Percentiles rank a stretch among this genome's conserved stretches.
Evolutionary conservation across 2,888 invertebrate genomes (phyloP).

Genomic region (Arge pagana): DNA sequence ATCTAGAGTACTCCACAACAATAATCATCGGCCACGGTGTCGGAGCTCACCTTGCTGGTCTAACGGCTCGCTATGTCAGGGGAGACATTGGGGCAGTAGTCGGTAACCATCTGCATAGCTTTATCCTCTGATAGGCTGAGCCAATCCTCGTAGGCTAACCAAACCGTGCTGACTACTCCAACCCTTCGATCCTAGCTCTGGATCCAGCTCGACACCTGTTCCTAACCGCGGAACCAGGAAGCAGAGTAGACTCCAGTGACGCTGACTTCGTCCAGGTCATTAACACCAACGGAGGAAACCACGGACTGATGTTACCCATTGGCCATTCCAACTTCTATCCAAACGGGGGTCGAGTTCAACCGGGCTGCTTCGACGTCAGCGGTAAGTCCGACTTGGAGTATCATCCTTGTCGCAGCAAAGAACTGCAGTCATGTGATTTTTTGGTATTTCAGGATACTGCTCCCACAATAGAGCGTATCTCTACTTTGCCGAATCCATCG

Average conservation of each 20-base stretch:
- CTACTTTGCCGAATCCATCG: conserved; percentile 52
- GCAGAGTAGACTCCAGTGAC: conserved; percentile 51
- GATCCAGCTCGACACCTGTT: conserved; percentile 56
- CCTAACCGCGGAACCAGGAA: conserved; percentile 37
- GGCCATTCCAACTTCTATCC: conserved; percentile 57
- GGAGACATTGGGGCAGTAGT: conserved; percentile 23
- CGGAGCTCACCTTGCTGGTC: conserved; percentile 54
- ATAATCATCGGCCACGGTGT: conserved; percentile 55
- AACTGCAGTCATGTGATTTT: too few species aligned
- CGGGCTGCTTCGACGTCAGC: conserved; percentile 43
- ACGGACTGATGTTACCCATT: conserved; percentile 49
- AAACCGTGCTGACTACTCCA: not conserved
- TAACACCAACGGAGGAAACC: conserved; percentile 51
- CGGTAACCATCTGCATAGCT: conserved; percentile 24
- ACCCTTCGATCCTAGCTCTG: conserved; percentile 40
- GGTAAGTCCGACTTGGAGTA: conserved; percentile 28
- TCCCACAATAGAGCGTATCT: conserved; percentile 51
- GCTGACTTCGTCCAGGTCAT: conserved; percentile 55
- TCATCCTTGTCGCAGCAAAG: too few species aligned
- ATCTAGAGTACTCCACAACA: conserved; percentile 39
- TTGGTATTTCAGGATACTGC: conserved; percentile 36
- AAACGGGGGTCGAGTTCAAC: conserved; percentile 53
- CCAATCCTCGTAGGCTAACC: not conserved
- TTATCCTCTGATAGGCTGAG: not conserved
- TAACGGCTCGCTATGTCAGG: conserved; percentile 46